These are phyloP conservation scores for Dryomyza anilis DNA, from an alignment of 2,888 invertebrate species.

Conservation along the genomic window DNA sequence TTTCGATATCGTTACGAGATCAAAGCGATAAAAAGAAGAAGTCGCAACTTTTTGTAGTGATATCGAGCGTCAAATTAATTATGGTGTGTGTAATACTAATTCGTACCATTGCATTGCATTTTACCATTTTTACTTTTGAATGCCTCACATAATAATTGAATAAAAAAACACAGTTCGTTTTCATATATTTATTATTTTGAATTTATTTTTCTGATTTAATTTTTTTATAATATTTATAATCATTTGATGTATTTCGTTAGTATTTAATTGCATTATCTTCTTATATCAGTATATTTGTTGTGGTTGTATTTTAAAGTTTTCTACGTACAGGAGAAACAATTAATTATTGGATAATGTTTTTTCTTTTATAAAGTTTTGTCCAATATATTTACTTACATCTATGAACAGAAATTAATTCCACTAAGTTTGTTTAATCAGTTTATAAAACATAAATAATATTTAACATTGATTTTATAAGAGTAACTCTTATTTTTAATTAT, in stretches of 20 bases:
- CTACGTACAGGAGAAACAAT: constrained; percentile 7
- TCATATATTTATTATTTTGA: neutral
- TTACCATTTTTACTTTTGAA: no score
- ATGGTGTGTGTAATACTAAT: no score
- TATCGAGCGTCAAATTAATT: no score
- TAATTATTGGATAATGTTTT: neutral
- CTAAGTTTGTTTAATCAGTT: neutral
- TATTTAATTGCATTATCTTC: neutral
- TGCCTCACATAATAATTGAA: no score
- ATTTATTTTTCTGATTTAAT: neutral
- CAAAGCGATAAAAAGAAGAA: no score
- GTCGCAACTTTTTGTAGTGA: no score
- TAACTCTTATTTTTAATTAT: no score
- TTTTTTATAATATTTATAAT: neutral
- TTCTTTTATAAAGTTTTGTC: neutral
- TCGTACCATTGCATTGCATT: no score
- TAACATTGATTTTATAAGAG: constrained; percentile 5
- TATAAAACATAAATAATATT: neutral
- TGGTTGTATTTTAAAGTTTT: neutral
- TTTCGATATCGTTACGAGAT: no score
- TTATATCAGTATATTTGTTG: neutral
- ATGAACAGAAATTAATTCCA: neutral
- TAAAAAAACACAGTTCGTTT: no score
- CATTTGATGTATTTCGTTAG: neutral
- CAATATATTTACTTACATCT: neutral